phyloP scores from a whole-genome alignment of 2,113 vertebrate genomes.

The Thunnus maccoyii region DNA sequence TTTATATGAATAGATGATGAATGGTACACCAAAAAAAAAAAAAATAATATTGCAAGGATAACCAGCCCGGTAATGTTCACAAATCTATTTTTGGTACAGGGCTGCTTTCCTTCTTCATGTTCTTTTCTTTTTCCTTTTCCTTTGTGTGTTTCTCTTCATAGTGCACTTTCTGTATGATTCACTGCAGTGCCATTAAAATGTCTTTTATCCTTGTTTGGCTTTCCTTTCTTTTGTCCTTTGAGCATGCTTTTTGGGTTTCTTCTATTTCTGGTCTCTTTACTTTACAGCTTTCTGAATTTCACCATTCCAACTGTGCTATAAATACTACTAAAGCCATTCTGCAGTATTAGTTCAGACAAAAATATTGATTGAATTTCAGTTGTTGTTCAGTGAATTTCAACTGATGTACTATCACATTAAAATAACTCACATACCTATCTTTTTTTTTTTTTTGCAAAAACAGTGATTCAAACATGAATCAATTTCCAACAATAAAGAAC shows the following conservation, averaged over 20 bases:
- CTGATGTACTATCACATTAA: neutral
- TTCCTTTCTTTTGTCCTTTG: slow-evolving; percentile 71
- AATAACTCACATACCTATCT: neutral
- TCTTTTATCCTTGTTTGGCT: slow-evolving; percentile 84
- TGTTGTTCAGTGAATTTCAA: neutral
- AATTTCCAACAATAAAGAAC: slow-evolving; percentile 1
- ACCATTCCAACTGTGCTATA: slow-evolving; percentile 2
- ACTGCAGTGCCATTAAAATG: slow-evolving; percentile 92
- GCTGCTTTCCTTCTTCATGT: slow-evolving; percentile 63
- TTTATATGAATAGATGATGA: slow-evolving; percentile 50
- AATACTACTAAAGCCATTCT: slow-evolving; percentile 2
- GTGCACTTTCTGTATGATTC: slow-evolving; percentile 87
- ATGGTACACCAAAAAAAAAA: neutral
- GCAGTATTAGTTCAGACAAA: neutral
- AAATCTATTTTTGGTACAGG: slow-evolving; percentile 59
- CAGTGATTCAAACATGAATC: neutral
- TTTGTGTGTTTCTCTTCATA: slow-evolving; percentile 82
- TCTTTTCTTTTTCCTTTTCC: slow-evolving; percentile 58
- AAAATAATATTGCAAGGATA: slow-evolving; percentile 29
- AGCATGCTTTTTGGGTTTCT: slow-evolving; percentile 63
- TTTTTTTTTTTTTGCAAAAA: neutral
- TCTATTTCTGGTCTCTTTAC: slow-evolving; percentile 32
- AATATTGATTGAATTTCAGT: neutral
- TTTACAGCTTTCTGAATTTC: slow-evolving; percentile 18
- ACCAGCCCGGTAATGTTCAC: slow-evolving; percentile 46